Evolutionary conservation across 2,797 vertebrate species (phyloP), one percentile per base, ranked within the genome.

Genomic region (Galagoides demidoff): DNA sequence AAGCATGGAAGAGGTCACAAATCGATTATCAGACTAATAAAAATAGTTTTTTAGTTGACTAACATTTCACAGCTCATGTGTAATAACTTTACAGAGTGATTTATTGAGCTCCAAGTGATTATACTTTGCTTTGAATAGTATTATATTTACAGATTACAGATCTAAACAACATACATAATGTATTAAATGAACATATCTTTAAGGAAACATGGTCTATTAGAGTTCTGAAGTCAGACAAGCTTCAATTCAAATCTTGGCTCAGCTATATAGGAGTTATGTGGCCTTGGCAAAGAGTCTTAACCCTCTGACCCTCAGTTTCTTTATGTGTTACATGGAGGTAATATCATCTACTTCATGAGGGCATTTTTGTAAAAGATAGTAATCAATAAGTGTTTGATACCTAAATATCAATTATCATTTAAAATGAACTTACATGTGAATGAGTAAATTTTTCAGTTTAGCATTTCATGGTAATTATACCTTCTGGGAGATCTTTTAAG

Each of bases 231-330:
- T 90, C 39, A 78, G 7, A 55, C 8, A 86, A 23, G 31, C 59
- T 92, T 90, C 16, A 95, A 66, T 88, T 92, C 74, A 12, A 95
- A 96, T 92, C 17, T 61, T 64, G 31, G n/a, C 43, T 89, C 39
- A 81, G 59, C 9, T 77, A 94, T 52, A 74, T 85, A 89, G 79
- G 74, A 92, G 22, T 23, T 82, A 16, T 82, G 39, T 77, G 29
- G 20, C 49, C 64, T 92, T 86, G 4, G 20, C 12, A 83, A 83
- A 81, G 61, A n/a, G 31, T 5, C 16, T 95, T 94, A 76, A 78
- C 34, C n/a, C 34, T 92, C 85, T 92, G 61, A 90, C n/a, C 49
- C 20, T 76, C 55, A 31, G 79, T 79, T 95, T 93, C 19, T 43
- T 86, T 71, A 45, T 64, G 12, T 79, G 57, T 83, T 95, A 92